phyloP scores from a whole-genome alignment of 2,113 vertebrate genomes.

The Marmota flaviventris region DNA sequence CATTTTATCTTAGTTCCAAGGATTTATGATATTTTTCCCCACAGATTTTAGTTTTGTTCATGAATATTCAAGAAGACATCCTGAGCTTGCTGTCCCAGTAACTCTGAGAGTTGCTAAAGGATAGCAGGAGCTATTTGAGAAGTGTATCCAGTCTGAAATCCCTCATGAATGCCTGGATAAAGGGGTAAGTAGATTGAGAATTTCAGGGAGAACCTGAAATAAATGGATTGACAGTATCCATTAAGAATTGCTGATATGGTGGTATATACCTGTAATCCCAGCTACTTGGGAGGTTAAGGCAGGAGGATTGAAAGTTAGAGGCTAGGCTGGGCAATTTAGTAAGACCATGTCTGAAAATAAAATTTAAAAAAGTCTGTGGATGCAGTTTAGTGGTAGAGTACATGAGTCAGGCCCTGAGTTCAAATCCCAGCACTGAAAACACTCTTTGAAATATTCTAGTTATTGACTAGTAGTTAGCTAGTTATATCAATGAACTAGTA shows the following conservation, averaged over 20 bases:
- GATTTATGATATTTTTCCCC: neutral
- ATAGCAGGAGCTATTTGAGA: slow-evolving; percentile 73
- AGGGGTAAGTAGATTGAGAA: slow-evolving; percentile 66
- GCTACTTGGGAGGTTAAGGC: neutral
- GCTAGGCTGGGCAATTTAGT: neutral
- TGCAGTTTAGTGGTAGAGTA: neutral
- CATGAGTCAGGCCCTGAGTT: neutral
- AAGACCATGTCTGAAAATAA: neutral
- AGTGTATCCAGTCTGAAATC: slow-evolving; percentile 75
- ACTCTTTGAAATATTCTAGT: neutral
- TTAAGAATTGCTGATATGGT: slow-evolving; percentile 17
- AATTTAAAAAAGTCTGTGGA: neutral
- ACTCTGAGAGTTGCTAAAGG: slow-evolving; percentile 66
- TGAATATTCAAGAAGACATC: slow-evolving; percentile 78
- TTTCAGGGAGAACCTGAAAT: slow-evolving; percentile 14
- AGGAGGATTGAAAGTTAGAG: neutral
- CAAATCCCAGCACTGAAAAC: neutral
- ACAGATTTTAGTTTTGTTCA: slow-evolving; percentile 78
- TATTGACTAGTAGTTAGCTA: neutral
- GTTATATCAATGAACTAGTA: neutral
- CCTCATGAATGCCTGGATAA: slow-evolving; percentile 73
- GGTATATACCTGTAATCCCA: neutral
- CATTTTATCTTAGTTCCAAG: slow-evolving; percentile 40
- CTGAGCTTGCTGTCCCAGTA: slow-evolving; percentile 61
- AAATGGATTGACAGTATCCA: neutral